Percentiles rank a stretch among this genome's conserved stretches.
Conservation (phyloP, 2,888 invertebrate species). For the Aspidiotus destructor region DNA sequence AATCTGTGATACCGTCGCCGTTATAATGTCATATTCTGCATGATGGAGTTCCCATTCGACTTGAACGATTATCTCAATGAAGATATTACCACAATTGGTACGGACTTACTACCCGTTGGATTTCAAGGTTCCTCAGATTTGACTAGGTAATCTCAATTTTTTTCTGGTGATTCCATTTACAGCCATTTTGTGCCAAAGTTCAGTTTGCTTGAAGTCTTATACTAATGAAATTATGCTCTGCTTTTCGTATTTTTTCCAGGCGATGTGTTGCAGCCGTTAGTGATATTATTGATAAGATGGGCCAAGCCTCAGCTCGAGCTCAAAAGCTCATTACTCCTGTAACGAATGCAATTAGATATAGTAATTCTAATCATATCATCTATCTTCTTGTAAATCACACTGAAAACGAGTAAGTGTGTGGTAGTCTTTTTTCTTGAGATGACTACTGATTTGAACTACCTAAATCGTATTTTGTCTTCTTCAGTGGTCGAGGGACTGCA, state of each 20-base stretch:
- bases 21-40: not conserved
- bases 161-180: too few species aligned
- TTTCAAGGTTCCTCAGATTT: not conserved
- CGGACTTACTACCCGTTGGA: not conserved
- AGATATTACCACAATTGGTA: not conserved
- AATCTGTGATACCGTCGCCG: too few species aligned
- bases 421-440: not conserved
- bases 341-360: constrained; percentile 58
- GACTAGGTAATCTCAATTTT: not conserved
- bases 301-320: constrained; percentile 60
- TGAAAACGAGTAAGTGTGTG: constrained; percentile 49
- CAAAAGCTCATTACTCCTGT: constrained; percentile 65
- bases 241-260: constrained; percentile 7
- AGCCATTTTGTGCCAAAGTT: too few species aligned
- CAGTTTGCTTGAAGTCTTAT: not conserved
- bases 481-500: constrained; percentile 42
- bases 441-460: not conserved
- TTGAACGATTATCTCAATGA: not conserved
- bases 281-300: constrained; percentile 56
- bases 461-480: too few species aligned
- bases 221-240: not conserved
- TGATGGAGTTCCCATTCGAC: not conserved
- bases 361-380: constrained; percentile 50
- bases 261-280: constrained; percentile 29
- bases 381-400: constrained; percentile 49